Conservation (phyloP, 2,797 vertebrate genomes). For the Etheostoma nigrum region DNA sequence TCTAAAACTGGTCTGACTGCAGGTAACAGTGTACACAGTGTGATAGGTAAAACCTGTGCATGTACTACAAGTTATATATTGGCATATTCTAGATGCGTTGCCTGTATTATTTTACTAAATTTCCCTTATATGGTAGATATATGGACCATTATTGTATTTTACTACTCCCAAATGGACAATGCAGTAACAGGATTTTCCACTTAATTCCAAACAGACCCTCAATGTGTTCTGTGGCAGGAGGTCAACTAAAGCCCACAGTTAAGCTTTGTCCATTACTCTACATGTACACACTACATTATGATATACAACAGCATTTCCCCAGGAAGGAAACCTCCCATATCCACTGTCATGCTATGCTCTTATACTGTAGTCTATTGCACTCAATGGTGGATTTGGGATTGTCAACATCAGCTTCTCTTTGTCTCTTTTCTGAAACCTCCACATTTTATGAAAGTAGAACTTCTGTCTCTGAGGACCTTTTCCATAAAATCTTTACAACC, state of each 20-base stretch:
- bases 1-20: neutral
- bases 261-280: constrained; percentile 23
- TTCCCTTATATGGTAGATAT: constrained; percentile 26
- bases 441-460: neutral
- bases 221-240: constrained; percentile 25
- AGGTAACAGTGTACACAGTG: neutral
- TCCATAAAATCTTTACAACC: constrained; percentile 42
- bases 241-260: constrained; percentile 37
- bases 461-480: constrained; percentile 42
- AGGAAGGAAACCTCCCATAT: constrained; percentile 29
- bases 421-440: constrained; percentile 22
- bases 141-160: constrained; percentile 37
- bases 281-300: neutral
- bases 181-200: constrained; percentile 49
- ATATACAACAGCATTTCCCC: constrained; percentile 42
- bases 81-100: neutral
- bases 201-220: constrained; percentile 47
- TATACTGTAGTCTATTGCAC: constrained; percentile 24
- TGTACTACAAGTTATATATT: constrained; percentile 3
- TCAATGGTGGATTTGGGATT: constrained; percentile 8
- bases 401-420: constrained; percentile 10
- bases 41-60: neutral
- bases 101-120: constrained; percentile 34
- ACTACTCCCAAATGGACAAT: constrained; percentile 56
- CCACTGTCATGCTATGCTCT: constrained; percentile 25